A percentile compares a stretch with the other conserved stretches of the same genome.
These are phyloP conservation scores for Rhagophthalmus giganteus DNA, from an alignment of 2,888 invertebrate species.

Conservation along the genomic window DNA sequence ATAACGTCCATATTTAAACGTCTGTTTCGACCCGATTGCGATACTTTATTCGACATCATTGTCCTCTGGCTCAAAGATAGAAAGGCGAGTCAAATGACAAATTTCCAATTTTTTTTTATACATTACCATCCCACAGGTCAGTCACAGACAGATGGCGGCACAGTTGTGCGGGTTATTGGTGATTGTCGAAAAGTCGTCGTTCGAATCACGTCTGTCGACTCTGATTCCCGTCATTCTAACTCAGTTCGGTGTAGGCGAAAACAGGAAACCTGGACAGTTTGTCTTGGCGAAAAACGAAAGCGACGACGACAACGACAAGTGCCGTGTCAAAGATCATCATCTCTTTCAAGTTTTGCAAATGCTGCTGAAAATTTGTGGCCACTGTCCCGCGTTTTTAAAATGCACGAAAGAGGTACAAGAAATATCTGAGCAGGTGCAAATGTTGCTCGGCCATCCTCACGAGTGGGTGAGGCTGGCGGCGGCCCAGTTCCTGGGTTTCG, in stretches of 20 bases:
- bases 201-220: slow-evolving; percentile 65
- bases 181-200: slow-evolving; percentile 70
- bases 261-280: slow-evolving; percentile 60
- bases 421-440: slow-evolving; percentile 68
- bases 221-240: slow-evolving; percentile 62
- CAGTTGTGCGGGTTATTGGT: slow-evolving; percentile 82
- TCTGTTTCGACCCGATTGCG: slow-evolving; percentile 60
- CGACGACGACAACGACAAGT: slow-evolving; percentile 58
- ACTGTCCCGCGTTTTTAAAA: slow-evolving; percentile 64
- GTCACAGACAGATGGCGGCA: slow-evolving; percentile 74
- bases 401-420: slow-evolving; percentile 60
- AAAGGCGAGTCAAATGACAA: slow-evolving; percentile 55
- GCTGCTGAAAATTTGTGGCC: slow-evolving; percentile 67
- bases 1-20: slow-evolving; percentile 70
- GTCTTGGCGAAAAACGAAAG: slow-evolving; percentile 58
- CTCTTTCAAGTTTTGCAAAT: slow-evolving; percentile 74
- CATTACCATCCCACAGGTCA: too few species aligned
- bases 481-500: slow-evolving; percentile 73
- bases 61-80: slow-evolving; percentile 69
- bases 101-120: slow-evolving; percentile 14
- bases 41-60: slow-evolving; percentile 72
- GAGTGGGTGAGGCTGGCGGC: slow-evolving; percentile 82
- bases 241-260: slow-evolving; percentile 45
- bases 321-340: slow-evolving; percentile 72
- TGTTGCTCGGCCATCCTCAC: slow-evolving; percentile 78